phyloP scores from a whole-genome alignment of 2,797 vertebrate species.

The Pachyuromys duprasi region DNA sequence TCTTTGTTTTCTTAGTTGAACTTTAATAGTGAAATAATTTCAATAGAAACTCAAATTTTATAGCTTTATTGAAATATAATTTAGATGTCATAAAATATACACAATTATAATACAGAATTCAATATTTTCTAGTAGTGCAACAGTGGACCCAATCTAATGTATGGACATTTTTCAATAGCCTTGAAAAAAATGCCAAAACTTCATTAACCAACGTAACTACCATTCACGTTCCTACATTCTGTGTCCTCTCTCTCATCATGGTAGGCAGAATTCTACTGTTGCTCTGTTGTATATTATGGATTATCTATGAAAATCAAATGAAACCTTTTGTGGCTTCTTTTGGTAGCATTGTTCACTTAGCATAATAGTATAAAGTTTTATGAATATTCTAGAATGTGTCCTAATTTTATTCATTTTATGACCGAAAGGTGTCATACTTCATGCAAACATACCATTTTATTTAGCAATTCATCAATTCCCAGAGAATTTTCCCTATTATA shows the following conservation, averaged over 20 bases:
- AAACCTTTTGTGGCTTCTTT: not conserved
- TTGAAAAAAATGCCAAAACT: not conserved
- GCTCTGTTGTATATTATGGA: not conserved
- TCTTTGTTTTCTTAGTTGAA: not conserved
- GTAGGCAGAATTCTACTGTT: not conserved
- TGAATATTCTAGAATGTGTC: not conserved
- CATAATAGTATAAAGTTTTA: not conserved
- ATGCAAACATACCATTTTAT: not conserved
- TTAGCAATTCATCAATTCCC: not conserved
- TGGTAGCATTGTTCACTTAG: not conserved
- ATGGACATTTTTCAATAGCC: not conserved
- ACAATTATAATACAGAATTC: not conserved
- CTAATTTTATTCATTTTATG: conserved; percentile 11
- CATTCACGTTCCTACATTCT: not conserved
- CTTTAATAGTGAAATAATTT: conserved; percentile 11
- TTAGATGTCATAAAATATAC: not conserved
- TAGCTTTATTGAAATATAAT: conserved; percentile 6
- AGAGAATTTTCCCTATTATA: not conserved
- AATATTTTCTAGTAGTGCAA: not conserved
- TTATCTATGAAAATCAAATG: not conserved
- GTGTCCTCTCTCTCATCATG: not conserved
- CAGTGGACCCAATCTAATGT: not conserved
- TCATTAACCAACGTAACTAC: not conserved
- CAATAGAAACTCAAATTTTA: not conserved
- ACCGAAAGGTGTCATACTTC: not conserved